Percentiles rank a stretch among this genome's conserved stretches.
Conservation (phyloP, 2,888 invertebrate species). For the Agrochola circellaris region DNA sequence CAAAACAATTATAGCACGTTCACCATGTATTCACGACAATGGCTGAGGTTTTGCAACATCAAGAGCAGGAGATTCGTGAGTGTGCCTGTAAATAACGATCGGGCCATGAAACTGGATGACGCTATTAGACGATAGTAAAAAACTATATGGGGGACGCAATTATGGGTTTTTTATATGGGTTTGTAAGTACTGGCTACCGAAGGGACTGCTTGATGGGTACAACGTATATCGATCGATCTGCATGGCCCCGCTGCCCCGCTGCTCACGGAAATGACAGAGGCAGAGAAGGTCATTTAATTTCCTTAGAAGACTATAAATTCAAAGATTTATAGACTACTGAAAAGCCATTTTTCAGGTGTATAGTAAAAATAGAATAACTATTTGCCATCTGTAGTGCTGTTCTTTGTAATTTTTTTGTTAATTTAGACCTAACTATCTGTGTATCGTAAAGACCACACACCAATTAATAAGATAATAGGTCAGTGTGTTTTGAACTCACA, state of each 20-base stretch:
- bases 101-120: slow-evolving; percentile 64
- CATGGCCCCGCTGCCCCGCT: too few relatives aligned
- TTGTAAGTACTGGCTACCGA: slow-evolving; percentile 16
- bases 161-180: slow-evolving; percentile 28
- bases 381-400: background rate
- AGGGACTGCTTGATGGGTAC: slow-evolving; percentile 9
- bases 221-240: background rate
- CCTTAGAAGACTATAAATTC: background rate
- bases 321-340: background rate
- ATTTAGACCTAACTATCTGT: too few relatives aligned
- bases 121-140: slow-evolving; percentile 37
- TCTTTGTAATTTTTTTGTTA: too few relatives aligned
- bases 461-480: too few relatives aligned
- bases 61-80: slow-evolving; percentile 74
- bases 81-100: slow-evolving; percentile 68
- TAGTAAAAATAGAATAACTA: background rate
- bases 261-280: background rate
- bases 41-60: slow-evolving; percentile 76
- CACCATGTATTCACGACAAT: slow-evolving; percentile 79
- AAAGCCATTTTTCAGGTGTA: background rate
- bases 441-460: background rate
- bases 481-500: too few relatives aligned
- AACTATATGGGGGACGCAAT: slow-evolving; percentile 23
- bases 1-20: slow-evolving; percentile 73
- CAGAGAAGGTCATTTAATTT: background rate